A percentile compares a stretch with the other conserved stretches of the same genome.
Conservation (phyloP, 1,140 invertebrate species). For the Scaptomyza montana region DNA sequence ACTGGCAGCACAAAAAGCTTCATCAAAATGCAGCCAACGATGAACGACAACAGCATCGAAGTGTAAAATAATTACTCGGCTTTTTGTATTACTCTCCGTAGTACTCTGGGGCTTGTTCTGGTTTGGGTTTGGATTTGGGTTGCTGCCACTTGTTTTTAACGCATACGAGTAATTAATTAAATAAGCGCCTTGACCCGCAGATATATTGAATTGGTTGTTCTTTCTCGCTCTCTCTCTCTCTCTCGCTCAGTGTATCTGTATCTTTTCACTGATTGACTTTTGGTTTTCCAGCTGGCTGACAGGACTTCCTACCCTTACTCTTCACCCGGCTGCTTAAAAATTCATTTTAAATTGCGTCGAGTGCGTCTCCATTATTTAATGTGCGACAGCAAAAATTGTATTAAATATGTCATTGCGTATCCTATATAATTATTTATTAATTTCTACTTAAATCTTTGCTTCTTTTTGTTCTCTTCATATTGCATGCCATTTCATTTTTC, state of each 20-base stretch:
- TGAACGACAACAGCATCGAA: constrained; percentile 53
- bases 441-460: background rate
- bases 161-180: constrained; percentile 68
- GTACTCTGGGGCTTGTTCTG: constrained; percentile 9
- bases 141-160: constrained; percentile 34
- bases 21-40: constrained; percentile 58
- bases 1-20: constrained; percentile 52
- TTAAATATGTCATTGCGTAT: constrained; percentile 27
- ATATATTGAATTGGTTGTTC: constrained; percentile 70
- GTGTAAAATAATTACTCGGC: constrained; percentile 76
- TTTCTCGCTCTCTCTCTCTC: no score
- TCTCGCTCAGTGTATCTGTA: constrained; percentile 46
- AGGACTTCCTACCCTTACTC: background rate
- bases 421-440: constrained; percentile 21
- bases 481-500: background rate
- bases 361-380: constrained; percentile 24
- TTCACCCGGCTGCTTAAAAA: constrained; percentile 5
- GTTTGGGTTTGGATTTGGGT: background rate
- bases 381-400: constrained; percentile 7
- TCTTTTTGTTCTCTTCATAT: background rate
- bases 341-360: constrained; percentile 31
- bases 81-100: constrained; percentile 51
- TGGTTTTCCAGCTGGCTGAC: constrained; percentile 35
- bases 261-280: constrained; percentile 74
- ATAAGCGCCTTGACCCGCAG: constrained; percentile 75